Evolutionary conservation across 2,797 vertebrate genomes (phyloP).

Genomic region (Lagodon rhomboides): DNA sequence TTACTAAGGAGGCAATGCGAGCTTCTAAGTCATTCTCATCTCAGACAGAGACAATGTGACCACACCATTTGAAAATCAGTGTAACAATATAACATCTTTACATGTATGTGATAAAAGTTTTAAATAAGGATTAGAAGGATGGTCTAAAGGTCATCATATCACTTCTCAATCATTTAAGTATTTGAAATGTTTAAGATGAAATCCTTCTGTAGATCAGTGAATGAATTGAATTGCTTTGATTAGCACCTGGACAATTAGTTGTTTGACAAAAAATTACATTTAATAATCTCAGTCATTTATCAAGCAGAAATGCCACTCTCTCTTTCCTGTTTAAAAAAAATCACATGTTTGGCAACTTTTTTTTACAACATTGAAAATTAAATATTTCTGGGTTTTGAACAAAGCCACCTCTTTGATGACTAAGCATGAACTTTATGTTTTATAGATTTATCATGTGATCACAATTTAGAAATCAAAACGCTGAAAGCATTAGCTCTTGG

Average conservation of each 20-base stretch:
- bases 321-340: not conserved
- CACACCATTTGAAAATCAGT: not conserved
- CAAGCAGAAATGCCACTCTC: not conserved
- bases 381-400: not conserved
- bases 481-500: not conserved
- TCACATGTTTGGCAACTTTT: not conserved
- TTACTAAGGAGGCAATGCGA: not conserved
- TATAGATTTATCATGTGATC: not conserved
- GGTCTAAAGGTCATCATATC: not conserved
- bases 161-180: not conserved
- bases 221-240: not conserved
- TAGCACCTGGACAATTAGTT: no score
- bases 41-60: constrained; percentile 2
- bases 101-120: not conserved
- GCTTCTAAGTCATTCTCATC: not conserved
- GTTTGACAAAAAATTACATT: not conserved
- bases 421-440: not conserved
- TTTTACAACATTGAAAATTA: constrained; percentile 6
- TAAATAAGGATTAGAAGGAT: no score
- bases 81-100: not conserved
- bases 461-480: not conserved
- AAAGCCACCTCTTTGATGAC: not conserved
- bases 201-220: not conserved
- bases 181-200: not conserved
- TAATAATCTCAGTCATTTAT: not conserved